Evolutionary conservation across 2,888 invertebrate species (phyloP).

Genomic region (Sesia bembeciformis): DNA sequence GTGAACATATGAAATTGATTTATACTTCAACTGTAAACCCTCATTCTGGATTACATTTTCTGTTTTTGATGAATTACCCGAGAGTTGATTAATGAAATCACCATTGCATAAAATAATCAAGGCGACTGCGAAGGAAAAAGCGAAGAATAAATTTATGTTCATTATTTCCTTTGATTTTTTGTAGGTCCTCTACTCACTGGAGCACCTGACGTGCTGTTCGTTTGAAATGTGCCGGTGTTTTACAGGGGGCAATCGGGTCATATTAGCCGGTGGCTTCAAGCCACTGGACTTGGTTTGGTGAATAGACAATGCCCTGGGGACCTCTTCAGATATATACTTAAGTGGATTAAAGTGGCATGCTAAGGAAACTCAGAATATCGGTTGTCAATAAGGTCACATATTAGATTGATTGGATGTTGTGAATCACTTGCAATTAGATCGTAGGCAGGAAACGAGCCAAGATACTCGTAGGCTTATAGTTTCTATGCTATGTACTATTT

Average conservation of each 20-base stretch:
- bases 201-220: conserved; percentile 37
- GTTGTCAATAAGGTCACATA: conserved; percentile 14
- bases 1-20: conserved; percentile 1
- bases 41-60: conserved; percentile 4
- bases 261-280: conserved; percentile 17
- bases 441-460: too few species aligned
- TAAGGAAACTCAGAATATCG: conserved; percentile 44
- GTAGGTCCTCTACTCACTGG: not conserved
- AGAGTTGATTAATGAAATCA: conserved; percentile 14
- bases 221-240: conserved; percentile 32
- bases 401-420: not conserved
- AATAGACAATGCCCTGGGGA: conserved; percentile 32
- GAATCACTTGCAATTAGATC: not conserved
- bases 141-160: conserved; percentile 29
- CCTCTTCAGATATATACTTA: conserved; percentile 45
- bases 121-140: conserved; percentile 22
- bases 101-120: conserved; percentile 28
- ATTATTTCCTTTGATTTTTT: conserved; percentile 19
- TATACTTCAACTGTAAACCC: conserved; percentile 7
- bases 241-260: conserved; percentile 27
- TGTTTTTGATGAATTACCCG: conserved; percentile 6
- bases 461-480: too few species aligned
- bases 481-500: too few species aligned
- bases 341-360: conserved; percentile 62
- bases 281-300: not conserved